These are phyloP conservation scores for Turritopsis dohrnii DNA, from an alignment of 30 jellyfish, hydroid and myxozoan species.

Conservation along the genomic window DNA sequence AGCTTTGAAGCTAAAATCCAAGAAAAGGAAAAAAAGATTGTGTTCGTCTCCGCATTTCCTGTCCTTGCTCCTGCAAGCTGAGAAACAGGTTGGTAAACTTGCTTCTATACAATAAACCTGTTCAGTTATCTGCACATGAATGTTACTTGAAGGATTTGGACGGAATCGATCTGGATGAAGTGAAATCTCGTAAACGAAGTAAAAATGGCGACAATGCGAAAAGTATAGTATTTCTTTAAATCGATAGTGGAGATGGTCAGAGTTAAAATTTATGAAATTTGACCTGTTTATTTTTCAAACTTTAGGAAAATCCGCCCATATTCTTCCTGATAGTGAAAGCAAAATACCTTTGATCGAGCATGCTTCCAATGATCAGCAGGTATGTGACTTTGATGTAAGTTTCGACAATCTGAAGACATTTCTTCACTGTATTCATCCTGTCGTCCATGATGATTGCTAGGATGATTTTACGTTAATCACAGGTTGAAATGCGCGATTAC, in stretches of 20 bases:
- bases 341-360: not conserved
- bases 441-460: not conserved
- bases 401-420: too few relatives aligned
- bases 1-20: not conserved
- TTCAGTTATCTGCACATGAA: not conserved
- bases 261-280: not conserved
- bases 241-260: too few relatives aligned
- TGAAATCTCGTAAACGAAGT: not conserved
- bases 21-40: not conserved
- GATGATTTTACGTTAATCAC: not conserved
- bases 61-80: constrained; percentile 4
- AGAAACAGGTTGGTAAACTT: not conserved
- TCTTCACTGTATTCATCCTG: not conserved
- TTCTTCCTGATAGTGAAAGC: not conserved
- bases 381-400: not conserved
- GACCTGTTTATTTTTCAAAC: not conserved
- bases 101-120: not conserved
- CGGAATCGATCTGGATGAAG: not conserved
- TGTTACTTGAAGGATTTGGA: not conserved
- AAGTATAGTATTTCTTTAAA: not conserved
- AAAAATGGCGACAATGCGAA: not conserved
- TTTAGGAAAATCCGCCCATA: not conserved
- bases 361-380: not conserved
- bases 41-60: constrained; percentile 8
- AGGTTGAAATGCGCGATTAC: constrained; percentile 3